Conservation (phyloP, 2,888 invertebrate genomes). For the Nasonia oneida region DNA sequence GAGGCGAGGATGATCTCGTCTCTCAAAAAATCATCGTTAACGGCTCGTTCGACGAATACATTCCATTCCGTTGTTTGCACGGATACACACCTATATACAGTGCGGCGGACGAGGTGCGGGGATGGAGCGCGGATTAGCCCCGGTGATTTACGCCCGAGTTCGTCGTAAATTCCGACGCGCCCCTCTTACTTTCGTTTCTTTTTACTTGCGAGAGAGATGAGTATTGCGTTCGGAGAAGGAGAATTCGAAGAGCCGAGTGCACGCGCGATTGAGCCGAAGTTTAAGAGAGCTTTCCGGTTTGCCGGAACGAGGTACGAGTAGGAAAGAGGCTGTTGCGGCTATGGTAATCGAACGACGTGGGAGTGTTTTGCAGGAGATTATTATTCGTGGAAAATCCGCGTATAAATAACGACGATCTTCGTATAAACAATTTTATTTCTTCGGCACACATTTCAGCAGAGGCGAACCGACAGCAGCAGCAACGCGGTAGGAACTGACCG, state of each 20-base stretch:
- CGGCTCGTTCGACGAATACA: neutral
- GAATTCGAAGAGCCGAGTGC: neutral
- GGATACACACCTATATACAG: neutral
- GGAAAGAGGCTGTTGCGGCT: neutral
- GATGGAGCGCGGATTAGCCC: neutral
- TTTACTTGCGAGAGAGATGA: neutral
- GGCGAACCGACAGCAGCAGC: neutral
- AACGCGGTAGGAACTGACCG: neutral
- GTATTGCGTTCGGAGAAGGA: neutral
- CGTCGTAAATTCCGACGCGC: neutral
- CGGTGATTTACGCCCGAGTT: constrained; percentile 5
- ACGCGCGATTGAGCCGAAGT: neutral
- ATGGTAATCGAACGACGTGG: neutral
- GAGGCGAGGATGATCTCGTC: neutral
- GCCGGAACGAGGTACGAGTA: neutral
- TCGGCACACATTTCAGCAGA: neutral
- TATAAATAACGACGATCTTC: neutral
- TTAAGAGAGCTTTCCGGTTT: constrained; percentile 1
- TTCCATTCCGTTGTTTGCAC: neutral
- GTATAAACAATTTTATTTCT: neutral
- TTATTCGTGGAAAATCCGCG: neutral
- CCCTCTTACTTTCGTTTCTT: neutral
- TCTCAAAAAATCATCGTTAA: neutral
- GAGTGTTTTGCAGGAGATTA: neutral
- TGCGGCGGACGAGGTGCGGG: neutral